Evolutionary conservation across 2,888 invertebrate species (phyloP), one percentile per base, ranked within the genome.

Genomic region (Tuberolachnus salignus): DNA sequence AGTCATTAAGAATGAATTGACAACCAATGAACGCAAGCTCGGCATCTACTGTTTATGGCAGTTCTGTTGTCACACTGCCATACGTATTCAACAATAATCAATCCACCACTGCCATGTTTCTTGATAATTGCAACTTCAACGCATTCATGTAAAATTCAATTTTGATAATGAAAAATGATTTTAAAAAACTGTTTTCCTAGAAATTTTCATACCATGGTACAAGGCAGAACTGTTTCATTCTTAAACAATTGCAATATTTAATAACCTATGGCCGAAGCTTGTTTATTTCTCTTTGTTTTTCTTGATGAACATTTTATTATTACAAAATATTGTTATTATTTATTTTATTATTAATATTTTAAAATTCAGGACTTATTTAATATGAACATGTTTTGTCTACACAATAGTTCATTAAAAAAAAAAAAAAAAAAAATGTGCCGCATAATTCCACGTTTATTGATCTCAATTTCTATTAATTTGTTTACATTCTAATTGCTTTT

Each of bases 1-100:
- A 78, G 42, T 59, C 78, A 61, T 61, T 78, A 78, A 59, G 67
- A 78, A 78, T 78, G 78, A 78, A 78, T 69, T 78, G 78, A 78
- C 78, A 78, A 78, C 78, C 67, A 78, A 78, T 78, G 67, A 78
- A 78, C 49, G 51, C 78, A 69, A 78, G 78, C 59, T 69, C 67
- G 78, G 78, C 78, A 78, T 69, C 78, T 16, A 59, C 75, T 78
- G 78, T 78, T 42, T 78, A 67, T 69, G 67, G 78, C 78, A 78
- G 67, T 78, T 78, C 78, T 69, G 78, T 78, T 34, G 67, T 78
- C 78, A 67, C 78, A 69, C 78, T 78, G 67, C 67, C 67, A 78
- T 78, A 78, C 23, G 49, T 78, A 57, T 78, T 78, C 59, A 78
- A 69, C n/a, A 75, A 75, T 75, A 75, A 75, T 75, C 64, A 66